phyloP scores from a whole-genome alignment of 2,797 vertebrate genomes.

The Neosilurus hyrtlii region DNA sequence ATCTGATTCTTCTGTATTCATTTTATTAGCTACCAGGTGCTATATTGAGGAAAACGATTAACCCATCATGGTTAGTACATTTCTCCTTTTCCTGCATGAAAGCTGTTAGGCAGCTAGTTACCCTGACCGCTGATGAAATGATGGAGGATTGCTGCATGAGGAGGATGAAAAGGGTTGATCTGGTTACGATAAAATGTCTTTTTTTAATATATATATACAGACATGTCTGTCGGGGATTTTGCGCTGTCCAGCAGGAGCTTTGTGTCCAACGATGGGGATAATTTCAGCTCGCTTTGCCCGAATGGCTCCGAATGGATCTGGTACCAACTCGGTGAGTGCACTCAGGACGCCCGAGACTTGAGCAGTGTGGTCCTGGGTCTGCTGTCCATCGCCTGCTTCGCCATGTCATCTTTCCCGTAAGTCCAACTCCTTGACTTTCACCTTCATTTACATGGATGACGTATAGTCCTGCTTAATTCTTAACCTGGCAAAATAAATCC shows the following conservation, averaged over 20 bases:
- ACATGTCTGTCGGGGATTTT: slow-evolving; percentile 55
- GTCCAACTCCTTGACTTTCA: slow-evolving; percentile 53
- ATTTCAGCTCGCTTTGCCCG: slow-evolving; percentile 79
- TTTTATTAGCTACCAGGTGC: not conserved
- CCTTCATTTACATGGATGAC: too few relatives aligned
- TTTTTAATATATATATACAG: too few relatives aligned
- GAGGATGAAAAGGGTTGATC: not conserved
- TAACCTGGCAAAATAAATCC: not conserved
- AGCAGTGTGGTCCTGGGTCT: slow-evolving; percentile 85
- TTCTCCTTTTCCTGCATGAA: not conserved
- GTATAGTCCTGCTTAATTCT: not conserved
- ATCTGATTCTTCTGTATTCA: not conserved
- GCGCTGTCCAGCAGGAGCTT: slow-evolving; percentile 41
- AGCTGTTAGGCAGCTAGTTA: not conserved
- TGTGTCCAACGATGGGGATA: slow-evolving; percentile 55
- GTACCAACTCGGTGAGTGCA: slow-evolving; percentile 81
- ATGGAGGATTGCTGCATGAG: not conserved
- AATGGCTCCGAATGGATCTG: slow-evolving; percentile 87
- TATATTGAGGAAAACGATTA: not conserved
- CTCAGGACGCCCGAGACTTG: slow-evolving; percentile 80
- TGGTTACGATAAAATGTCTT: not conserved
- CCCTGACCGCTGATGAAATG: not conserved
- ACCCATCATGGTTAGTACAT: not conserved
- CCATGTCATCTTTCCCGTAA: slow-evolving; percentile 87
- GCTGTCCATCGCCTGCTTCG: slow-evolving; percentile 87